Conservation (phyloP, 2,113 vertebrate genomes). For the Ariopsis seemanni region DNA sequence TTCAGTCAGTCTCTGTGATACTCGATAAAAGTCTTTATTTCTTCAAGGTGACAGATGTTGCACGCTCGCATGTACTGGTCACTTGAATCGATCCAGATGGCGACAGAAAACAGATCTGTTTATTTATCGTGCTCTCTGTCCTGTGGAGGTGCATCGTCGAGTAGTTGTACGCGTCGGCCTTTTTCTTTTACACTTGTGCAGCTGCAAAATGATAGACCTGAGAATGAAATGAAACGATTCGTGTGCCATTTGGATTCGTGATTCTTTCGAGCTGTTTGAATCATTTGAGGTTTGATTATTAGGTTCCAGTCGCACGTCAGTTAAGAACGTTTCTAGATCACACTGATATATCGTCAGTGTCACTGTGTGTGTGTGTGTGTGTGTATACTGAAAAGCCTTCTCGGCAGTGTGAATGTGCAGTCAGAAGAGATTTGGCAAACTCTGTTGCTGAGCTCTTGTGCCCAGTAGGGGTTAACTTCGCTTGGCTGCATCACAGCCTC, state of each 20-base stretch:
- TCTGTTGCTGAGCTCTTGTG: constrained; percentile 61
- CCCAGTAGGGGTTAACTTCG: constrained; percentile 79
- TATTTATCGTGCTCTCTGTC: not conserved
- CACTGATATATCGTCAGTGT: constrained; percentile 11
- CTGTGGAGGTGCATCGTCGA: no score
- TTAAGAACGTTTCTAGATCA: not conserved
- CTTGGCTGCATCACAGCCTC: constrained; percentile 78
- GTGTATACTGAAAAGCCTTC: constrained; percentile 19
- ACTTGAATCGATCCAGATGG: not conserved
- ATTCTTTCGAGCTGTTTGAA: not conserved
- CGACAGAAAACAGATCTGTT: not conserved
- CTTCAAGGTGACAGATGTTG: not conserved
- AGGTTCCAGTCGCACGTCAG: not conserved
- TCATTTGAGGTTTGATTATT: not conserved
- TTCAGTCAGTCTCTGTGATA: not conserved
- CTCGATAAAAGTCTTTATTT: not conserved
- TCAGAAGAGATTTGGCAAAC: constrained; percentile 56
- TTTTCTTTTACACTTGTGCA: not conserved
- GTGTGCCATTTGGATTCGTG: not conserved
- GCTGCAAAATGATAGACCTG: not conserved
- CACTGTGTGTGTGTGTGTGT: constrained; percentile 5
- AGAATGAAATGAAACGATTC: not conserved
- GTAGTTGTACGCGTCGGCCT: fast-evolving
- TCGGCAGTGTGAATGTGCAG: constrained; percentile 56
- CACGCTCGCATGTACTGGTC: not conserved